Evolutionary conservation across 2,888 invertebrate species (phyloP).

Genomic region (Gastrophysa polygoni): DNA sequence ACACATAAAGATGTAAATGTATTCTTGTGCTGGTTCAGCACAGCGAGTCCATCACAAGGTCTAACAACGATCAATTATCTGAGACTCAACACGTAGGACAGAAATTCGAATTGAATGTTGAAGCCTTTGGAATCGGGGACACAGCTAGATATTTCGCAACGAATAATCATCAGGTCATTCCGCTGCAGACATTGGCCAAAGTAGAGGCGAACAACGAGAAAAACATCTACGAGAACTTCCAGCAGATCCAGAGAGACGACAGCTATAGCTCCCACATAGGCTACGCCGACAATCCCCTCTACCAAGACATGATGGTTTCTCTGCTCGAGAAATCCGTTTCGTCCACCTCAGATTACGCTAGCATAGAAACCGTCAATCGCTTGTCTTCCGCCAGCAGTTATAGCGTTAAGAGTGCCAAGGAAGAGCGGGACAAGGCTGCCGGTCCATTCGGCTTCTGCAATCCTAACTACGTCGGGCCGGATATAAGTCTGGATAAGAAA

Average conservation of each 20-base stretch:
- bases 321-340: conserved; percentile 64
- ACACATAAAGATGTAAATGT: no score
- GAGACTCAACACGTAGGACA: no score
- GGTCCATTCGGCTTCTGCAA: conserved; percentile 74
- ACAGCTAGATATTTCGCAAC: no score
- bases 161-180: no score
- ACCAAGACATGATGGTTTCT: conserved; percentile 64
- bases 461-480: conserved; percentile 76
- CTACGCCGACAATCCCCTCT: conserved; percentile 58
- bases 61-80: no score
- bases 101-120: no score
- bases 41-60: no score
- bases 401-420: conserved; percentile 54
- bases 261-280: conserved; percentile 64
- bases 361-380: conserved; percentile 71
- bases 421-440: conserved; percentile 44
- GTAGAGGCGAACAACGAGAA: conserved; percentile 29
- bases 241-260: conserved; percentile 61
- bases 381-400: conserved; percentile 61
- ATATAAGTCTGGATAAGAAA: conserved; percentile 55
- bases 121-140: no score
- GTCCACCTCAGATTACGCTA: conserved; percentile 78
- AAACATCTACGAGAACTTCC: conserved; percentile 62
- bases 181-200: background rate
- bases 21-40: no score